phyloP scores from a whole-genome alignment of 2,113 vertebrate species.

The Leptosomus discolor region DNA sequence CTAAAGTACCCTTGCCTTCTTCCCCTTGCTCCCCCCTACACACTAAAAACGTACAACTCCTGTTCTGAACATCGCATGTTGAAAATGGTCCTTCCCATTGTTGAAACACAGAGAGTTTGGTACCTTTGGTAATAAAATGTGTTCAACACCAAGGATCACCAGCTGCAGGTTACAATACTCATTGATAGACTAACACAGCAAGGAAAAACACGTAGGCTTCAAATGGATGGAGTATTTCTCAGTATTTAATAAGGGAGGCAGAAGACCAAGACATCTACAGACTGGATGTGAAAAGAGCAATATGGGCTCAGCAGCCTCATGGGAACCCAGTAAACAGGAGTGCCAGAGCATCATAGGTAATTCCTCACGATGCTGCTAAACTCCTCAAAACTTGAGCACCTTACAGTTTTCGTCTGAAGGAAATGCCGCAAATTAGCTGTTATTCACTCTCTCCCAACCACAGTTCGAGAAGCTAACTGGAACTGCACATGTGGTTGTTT shows the following conservation, averaged over 20 bases:
- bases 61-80: accelerated
- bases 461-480: background rate
- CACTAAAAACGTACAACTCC: background rate
- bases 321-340: background rate
- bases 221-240: background rate
- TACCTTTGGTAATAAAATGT: background rate
- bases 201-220: background rate
- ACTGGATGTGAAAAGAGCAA: background rate
- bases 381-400: background rate
- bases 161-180: background rate
- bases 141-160: background rate
- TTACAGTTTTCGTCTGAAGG: background rate
- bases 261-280: background rate
- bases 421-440: background rate
- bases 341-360: background rate
- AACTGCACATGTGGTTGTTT: background rate
- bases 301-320: background rate
- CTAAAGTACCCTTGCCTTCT: background rate
- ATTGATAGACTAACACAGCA: background rate
- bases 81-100: background rate
- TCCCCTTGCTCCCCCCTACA: background rate
- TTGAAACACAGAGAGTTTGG: background rate
- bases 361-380: background rate
- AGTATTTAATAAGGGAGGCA: background rate
- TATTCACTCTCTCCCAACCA: background rate